phyloP scores from a whole-genome alignment of 2,113 vertebrate genomes.

The Nothoprocta pentlandii region DNA sequence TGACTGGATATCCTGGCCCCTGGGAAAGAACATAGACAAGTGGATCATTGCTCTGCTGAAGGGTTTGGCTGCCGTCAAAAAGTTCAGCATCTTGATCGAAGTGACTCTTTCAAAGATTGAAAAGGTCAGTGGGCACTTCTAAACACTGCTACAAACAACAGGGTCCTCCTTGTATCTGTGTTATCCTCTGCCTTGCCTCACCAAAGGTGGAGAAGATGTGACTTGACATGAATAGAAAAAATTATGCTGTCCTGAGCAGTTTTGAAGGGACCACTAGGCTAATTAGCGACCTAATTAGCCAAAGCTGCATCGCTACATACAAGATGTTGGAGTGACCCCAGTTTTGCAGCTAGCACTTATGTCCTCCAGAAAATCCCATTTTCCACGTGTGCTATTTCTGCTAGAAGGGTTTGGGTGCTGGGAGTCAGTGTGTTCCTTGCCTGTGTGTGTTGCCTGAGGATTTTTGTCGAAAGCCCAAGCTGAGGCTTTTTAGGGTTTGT shows the following conservation, averaged over 20 bases:
- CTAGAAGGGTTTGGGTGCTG: neutral
- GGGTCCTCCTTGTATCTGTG: neutral
- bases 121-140: conserved; percentile 78
- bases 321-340: neutral
- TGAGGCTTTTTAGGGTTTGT: neutral
- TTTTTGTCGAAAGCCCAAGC: neutral
- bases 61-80: conserved; percentile 84
- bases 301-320: neutral
- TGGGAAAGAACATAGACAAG: conserved; percentile 86
- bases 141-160: neutral
- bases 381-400: neutral
- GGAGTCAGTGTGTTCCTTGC: neutral
- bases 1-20: conserved; percentile 87
- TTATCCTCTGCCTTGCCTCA: neutral
- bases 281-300: too few species aligned
- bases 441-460: neutral
- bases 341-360: neutral
- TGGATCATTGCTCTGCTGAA: conserved; percentile 86
- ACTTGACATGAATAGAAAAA: neutral
- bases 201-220: neutral
- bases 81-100: conserved; percentile 87
- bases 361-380: neutral
- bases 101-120: conserved; percentile 86
- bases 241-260: neutral
- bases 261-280: neutral